phyloP scores from a whole-genome alignment of 2,113 vertebrate species.

The Cynoglossus semilaevis region DNA sequence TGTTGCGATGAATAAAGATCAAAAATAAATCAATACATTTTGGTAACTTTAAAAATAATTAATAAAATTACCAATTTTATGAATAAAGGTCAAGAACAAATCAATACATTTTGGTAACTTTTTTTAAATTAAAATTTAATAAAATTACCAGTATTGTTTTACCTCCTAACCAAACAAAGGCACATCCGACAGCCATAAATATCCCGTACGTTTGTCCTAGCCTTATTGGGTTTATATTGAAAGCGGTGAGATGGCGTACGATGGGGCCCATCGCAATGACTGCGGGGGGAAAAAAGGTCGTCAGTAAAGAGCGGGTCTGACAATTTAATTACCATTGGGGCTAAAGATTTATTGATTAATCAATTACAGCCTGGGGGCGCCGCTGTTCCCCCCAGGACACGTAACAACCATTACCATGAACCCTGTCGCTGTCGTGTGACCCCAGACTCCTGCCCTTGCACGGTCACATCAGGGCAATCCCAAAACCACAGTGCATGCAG shows the following conservation, averaged over 20 bases:
- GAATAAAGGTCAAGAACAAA: too few relatives aligned
- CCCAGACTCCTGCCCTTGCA: conserved; percentile 52
- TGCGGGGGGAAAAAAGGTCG: conserved; percentile 72
- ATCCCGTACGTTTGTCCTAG: background rate
- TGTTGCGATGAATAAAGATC: too few relatives aligned
- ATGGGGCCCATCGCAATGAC: conserved; percentile 51
- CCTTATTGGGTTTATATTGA: conserved; percentile 41
- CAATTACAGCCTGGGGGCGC: conserved; percentile 85
- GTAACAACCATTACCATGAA: conserved; percentile 83
- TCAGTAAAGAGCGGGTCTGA: conserved; percentile 85
- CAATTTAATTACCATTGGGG: conserved; percentile 92
- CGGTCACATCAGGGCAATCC: conserved; percentile 53
- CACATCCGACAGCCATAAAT: too few relatives aligned
- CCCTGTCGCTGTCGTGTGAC: conserved; percentile 74
- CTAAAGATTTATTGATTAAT: conserved; percentile 99
- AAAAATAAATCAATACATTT: too few relatives aligned
- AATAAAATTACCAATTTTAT: too few relatives aligned
- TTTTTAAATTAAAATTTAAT: too few relatives aligned
- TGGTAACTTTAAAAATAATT: too few relatives aligned
- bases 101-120: too few relatives aligned
- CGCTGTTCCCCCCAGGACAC: conserved; percentile 80
- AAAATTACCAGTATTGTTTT: too few relatives aligned
- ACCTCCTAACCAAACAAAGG: too few relatives aligned
- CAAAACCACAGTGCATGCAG: conserved; percentile 29
- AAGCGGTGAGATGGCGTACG: conserved; percentile 46